Evolutionary conservation across 2,888 invertebrate genomes (phyloP), one percentile per base, ranked within the genome.

Genomic region (Axea sp.): DNA sequence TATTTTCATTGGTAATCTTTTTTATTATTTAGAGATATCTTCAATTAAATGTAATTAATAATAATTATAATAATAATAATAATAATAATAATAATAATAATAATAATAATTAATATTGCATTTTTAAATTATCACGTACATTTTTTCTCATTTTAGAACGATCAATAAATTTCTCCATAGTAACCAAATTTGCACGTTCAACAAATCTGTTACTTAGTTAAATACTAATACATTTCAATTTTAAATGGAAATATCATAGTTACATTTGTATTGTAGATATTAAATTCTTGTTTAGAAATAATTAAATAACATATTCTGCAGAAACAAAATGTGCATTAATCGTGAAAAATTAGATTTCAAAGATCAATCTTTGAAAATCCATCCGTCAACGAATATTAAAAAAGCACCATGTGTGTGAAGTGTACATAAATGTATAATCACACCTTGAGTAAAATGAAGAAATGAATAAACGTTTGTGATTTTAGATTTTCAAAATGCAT

Each of bases 81-180:
- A n/a, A n/a, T n/a, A n/a, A n/a, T n/a, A n/a, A n/a, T n/a, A n/a
- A n/a, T n/a, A n/a, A n/a, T n/a, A n/a, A n/a, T n/a, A n/a, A n/a
- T n/a, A n/a, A n/a, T n/a, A n/a, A n/a, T n/a, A n/a, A n/a, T n/a
- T n/a, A n/a, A n/a, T n/a, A n/a, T n/a, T n/a, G n/a, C n/a, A n/a
- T n/a, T n/a, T n/a, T n/a, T 19, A 19, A 19, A 19, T 19, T 19
- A 19, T 19, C 19, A 19, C 4, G 2, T 19, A 19, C 19, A 19
- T n/a, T n/a, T n/a, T n/a, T n/a, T n/a, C n/a, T n/a, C n/a, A n/a
- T n/a, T n/a, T n/a, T n/a, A n/a, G n/a, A n/a, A n/a, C n/a, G 37
- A 64, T 51, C 65, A 53, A 65, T 60, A 28, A 9, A 24, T 15
- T 41, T 51, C 17, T 43, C 45, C 72, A 51, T 72, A 31, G 65